phyloP scores from a whole-genome alignment of 2,797 vertebrate species.

The Morelia viridis region DNA sequence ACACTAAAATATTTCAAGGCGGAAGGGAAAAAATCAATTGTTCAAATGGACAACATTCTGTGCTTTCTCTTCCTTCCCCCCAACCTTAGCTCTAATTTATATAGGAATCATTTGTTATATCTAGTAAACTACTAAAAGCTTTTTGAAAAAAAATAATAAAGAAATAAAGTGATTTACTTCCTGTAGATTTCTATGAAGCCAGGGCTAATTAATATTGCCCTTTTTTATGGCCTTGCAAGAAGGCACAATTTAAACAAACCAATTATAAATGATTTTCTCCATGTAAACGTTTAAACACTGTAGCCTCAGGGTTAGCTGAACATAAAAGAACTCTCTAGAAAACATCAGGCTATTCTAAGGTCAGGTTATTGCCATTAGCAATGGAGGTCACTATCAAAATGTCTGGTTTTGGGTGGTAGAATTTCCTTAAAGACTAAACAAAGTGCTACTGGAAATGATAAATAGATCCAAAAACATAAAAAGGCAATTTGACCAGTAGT shows the following conservation, averaged over 20 bases:
- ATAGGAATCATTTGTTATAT: slow-evolving; percentile 46
- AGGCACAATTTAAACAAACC: slow-evolving; percentile 71
- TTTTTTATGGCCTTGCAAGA: slow-evolving; percentile 68
- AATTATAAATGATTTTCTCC: slow-evolving; percentile 73
- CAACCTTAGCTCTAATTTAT: slow-evolving; percentile 38
- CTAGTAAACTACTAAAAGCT: slow-evolving; percentile 41
- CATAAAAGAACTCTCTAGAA: slow-evolving; percentile 75
- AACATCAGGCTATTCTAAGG: slow-evolving; percentile 71
- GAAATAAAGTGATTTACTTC: slow-evolving; percentile 46
- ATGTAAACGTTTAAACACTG: slow-evolving; percentile 72
- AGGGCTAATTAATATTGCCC: slow-evolving; percentile 67
- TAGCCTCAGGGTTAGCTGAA: slow-evolving; percentile 72
- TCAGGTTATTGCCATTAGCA: slow-evolving; percentile 62
- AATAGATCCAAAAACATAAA: slow-evolving; percentile 48
- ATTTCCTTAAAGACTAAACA: slow-evolving; percentile 67
- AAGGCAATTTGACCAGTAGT: not conserved
- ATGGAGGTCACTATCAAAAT: slow-evolving; percentile 54
- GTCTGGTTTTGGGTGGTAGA: slow-evolving; percentile 54
- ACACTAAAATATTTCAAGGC: slow-evolving; percentile 55
- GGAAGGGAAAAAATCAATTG: slow-evolving; percentile 36
- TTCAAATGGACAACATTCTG: slow-evolving; percentile 25
- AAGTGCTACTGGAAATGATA: slow-evolving; percentile 58
- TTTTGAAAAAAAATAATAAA: slow-evolving; percentile 28
- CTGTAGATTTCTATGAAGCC: slow-evolving; percentile 63
- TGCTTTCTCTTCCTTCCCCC: not conserved